Evolutionary conservation across 2,113 vertebrate species (phyloP).

Genomic region (Vimba vimba): DNA sequence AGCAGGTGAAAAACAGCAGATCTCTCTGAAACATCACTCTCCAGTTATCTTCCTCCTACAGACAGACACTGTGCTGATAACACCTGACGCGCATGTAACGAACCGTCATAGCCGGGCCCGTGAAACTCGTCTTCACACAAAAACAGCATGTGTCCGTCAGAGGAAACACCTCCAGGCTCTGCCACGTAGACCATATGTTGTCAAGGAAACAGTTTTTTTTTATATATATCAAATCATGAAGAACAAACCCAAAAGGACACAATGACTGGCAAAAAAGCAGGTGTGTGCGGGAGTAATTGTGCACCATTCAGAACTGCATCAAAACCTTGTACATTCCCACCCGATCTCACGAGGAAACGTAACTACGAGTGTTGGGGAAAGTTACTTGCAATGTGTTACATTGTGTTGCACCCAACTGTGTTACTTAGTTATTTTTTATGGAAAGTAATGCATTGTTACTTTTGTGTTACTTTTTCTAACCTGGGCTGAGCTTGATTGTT

Average conservation of each 20-base stretch:
- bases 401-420: too few species aligned
- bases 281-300: background rate
- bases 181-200: constrained; percentile 69
- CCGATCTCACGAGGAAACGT: too few species aligned
- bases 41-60: constrained; percentile 20
- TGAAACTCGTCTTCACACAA: constrained; percentile 44
- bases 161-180: constrained; percentile 47
- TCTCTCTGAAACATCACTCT: constrained; percentile 34
- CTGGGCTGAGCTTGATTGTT: too few species aligned
- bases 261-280: background rate
- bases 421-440: too few species aligned
- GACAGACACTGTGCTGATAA: constrained; percentile 18
- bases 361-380: too few species aligned
- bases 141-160: constrained; percentile 43
- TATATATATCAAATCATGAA: constrained; percentile 54
- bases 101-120: background rate
- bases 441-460: too few species aligned
- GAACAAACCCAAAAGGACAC: constrained; percentile 57
- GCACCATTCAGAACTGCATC: too few species aligned
- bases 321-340: background rate
- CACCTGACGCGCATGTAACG: background rate
- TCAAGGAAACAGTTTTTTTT: constrained; percentile 73
- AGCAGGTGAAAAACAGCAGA: constrained; percentile 61
- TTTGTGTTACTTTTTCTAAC: too few species aligned
- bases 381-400: too few species aligned